Evolutionary conservation across 92 coral and sea anemone species (phyloP).

Genomic region (Montipora capitata): DNA sequence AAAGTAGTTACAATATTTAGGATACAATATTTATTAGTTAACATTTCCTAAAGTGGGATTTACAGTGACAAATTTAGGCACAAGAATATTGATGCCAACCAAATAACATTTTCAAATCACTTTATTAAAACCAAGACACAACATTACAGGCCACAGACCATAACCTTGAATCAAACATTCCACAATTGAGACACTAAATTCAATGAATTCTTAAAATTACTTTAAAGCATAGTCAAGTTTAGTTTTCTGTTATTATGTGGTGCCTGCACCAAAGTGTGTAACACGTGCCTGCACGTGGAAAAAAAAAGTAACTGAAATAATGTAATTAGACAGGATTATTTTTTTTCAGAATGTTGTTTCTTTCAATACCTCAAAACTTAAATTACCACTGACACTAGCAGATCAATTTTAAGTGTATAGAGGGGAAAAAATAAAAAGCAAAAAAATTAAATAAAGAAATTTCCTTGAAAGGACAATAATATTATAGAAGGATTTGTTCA

Average conservation of each 20-base stretch:
- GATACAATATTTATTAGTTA: too few species aligned
- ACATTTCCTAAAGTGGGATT: too few species aligned
- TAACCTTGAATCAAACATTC: not conserved
- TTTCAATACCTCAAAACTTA: too few species aligned
- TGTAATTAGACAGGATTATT: not conserved
- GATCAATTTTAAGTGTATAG: not conserved
- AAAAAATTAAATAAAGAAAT: not conserved
- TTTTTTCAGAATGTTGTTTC: too few species aligned
- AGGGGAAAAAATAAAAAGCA: not conserved
- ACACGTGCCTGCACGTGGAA: constrained; percentile 60
- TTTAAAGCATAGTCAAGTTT: not conserved
- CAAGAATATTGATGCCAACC: not conserved
- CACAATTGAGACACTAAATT: not conserved
- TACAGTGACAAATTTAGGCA: too few species aligned
- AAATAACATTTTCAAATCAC: not conserved
- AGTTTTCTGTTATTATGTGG: not conserved
- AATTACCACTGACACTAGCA: not conserved
- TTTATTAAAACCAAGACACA: constrained; percentile 33
- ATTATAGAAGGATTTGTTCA: not conserved
- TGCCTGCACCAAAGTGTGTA: constrained; percentile 40
- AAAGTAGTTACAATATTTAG: too few species aligned
- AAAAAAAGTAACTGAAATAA: not conserved
- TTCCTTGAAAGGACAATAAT: not conserved
- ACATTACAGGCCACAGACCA: not conserved
- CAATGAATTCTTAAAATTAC: constrained; percentile 1